phyloP scores from a whole-genome alignment of 2,888 invertebrate genomes.

The Spilarctia lutea region DNA sequence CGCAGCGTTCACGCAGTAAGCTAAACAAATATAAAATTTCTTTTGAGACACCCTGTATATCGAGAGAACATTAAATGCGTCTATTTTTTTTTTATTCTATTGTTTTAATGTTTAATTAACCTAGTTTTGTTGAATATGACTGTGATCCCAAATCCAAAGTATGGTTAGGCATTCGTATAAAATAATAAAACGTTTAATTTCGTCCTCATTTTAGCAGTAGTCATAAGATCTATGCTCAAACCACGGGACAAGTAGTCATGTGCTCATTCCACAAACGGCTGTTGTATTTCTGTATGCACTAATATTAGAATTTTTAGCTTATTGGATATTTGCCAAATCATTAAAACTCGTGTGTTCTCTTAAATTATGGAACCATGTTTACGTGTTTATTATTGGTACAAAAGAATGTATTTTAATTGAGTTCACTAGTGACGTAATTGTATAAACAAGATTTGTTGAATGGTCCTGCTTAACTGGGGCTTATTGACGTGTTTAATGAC shows the following conservation, averaged over 20 bases:
- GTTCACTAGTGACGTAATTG: constrained; percentile 8
- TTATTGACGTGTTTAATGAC: constrained; percentile 41
- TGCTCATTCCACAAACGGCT: constrained; percentile 75
- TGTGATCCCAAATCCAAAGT: background rate
- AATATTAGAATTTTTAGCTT: constrained; percentile 83
- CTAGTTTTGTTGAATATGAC: background rate
- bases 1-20: too few relatives aligned
- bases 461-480: constrained; percentile 28
- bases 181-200: background rate
- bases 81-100: background rate
- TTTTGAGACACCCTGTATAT: background rate
- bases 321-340: constrained; percentile 78
- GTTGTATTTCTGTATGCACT: constrained; percentile 79
- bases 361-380: constrained; percentile 63
- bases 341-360: constrained; percentile 69
- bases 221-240: constrained; percentile 54
- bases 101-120: background rate
- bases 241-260: constrained; percentile 75
- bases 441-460: constrained; percentile 17
- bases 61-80: background rate
- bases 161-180: background rate
- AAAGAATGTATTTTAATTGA: constrained; percentile 23
- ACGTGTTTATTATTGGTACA: constrained; percentile 43
- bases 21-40: too few relatives aligned
- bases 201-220: constrained; percentile 39